These are phyloP conservation scores for Araneus ventricosus DNA, from an alignment of 1,140 invertebrate genomes.

Conservation along the genomic window DNA sequence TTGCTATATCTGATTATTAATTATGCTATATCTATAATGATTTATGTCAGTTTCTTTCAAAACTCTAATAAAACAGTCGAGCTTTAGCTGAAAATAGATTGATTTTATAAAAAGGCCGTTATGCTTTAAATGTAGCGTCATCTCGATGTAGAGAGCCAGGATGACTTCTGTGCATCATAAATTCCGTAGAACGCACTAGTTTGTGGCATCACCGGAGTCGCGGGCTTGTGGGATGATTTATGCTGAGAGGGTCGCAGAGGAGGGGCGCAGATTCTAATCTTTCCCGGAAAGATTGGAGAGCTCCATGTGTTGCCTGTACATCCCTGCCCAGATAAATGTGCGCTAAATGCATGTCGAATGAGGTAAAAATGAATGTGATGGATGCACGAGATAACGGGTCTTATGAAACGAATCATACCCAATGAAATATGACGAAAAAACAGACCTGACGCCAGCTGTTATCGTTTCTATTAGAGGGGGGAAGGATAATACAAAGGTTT, in stretches of 20 bases:
- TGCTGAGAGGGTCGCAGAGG: not conserved
- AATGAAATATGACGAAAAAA: not conserved
- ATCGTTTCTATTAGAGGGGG: not conserved
- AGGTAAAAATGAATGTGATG: constrained; percentile 33
- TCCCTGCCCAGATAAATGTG: not conserved
- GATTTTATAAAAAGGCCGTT: too few relatives aligned
- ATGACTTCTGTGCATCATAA: too few relatives aligned
- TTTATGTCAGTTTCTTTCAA: too few relatives aligned
- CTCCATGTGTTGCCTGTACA: not conserved
- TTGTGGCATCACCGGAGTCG: too few relatives aligned
- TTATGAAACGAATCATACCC: not conserved
- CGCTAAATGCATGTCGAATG: constrained; percentile 9
- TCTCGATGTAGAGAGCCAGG: too few relatives aligned
- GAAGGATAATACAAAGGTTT: constrained; percentile 32
- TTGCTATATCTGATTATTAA: too few relatives aligned
- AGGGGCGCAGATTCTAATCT: not conserved
- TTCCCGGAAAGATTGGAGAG: not conserved
- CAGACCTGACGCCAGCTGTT: not conserved
- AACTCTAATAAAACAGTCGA: too few relatives aligned
- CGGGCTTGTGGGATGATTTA: not conserved
- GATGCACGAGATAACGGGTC: not conserved
- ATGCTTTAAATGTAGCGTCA: too few relatives aligned
- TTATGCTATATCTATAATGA: too few relatives aligned
- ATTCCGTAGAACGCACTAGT: too few relatives aligned
- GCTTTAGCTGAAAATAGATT: too few relatives aligned